phyloP scores from a whole-genome alignment of 2,888 invertebrate species.

The Drosophila niveifrons region DNA sequence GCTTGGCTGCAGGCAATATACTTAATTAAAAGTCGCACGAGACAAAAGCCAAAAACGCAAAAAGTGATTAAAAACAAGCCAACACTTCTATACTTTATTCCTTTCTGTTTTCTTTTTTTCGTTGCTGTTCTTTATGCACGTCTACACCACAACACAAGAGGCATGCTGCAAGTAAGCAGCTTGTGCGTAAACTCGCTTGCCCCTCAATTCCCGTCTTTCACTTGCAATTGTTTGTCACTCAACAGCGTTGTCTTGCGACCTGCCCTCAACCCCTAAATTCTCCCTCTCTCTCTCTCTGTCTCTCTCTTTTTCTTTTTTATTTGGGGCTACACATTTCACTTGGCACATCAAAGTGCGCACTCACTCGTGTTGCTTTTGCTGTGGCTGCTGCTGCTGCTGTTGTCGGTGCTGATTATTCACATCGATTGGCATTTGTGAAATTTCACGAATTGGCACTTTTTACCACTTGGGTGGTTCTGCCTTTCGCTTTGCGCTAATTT shows the following conservation, averaged over 20 bases:
- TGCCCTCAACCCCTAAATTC: slow-evolving; percentile 12
- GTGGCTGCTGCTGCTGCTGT: slow-evolving; percentile 55
- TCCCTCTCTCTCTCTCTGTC: slow-evolving; percentile 19
- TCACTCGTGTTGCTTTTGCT: slow-evolving; percentile 23
- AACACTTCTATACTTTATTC: not conserved
- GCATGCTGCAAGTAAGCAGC: slow-evolving; percentile 22
- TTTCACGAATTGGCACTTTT: slow-evolving; percentile 82
- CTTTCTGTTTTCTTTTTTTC: not conserved
- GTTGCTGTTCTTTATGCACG: not conserved
- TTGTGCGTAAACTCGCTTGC: not conserved
- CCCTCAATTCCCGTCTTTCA: slow-evolving; percentile 61
- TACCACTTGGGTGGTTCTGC: slow-evolving; percentile 73
- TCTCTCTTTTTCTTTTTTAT: slow-evolving; percentile 1
- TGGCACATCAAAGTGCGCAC: slow-evolving; percentile 65
- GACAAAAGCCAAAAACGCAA: slow-evolving; percentile 62
- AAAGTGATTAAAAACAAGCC: slow-evolving; percentile 69
- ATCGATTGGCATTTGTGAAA: slow-evolving; percentile 78
- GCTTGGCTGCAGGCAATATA: slow-evolving; percentile 73
- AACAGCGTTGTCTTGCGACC: slow-evolving; percentile 66
- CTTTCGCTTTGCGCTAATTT: slow-evolving; percentile 43
- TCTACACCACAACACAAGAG: slow-evolving; percentile 4
- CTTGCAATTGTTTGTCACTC: slow-evolving; percentile 80
- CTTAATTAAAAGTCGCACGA: slow-evolving; percentile 80
- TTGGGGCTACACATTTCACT: slow-evolving; percentile 43
- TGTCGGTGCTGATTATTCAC: slow-evolving; percentile 81